phyloP scores from a whole-genome alignment of 2,113 vertebrate genomes.

The Strix uralensis region DNA sequence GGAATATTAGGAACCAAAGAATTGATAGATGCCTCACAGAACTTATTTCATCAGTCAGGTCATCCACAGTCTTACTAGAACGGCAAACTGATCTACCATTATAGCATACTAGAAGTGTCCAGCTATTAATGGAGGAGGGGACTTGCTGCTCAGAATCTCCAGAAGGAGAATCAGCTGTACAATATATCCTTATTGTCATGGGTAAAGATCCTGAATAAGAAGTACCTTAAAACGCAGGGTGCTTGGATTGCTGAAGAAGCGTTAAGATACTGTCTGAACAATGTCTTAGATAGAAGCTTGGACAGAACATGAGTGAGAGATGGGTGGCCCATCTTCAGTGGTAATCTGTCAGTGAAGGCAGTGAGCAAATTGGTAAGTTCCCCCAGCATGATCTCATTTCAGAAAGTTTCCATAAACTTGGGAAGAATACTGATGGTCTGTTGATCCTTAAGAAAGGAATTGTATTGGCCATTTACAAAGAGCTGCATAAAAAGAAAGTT shows the following conservation, averaged over 20 bases:
- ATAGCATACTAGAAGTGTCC: background rate
- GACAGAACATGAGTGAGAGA: background rate
- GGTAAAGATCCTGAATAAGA: background rate
- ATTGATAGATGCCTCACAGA: background rate
- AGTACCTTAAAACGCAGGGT: background rate
- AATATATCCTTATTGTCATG: background rate
- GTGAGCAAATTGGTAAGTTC: rapidly evolving
- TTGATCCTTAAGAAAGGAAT: background rate
- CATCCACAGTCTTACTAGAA: background rate
- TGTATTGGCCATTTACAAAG: background rate
- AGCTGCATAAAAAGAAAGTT: background rate
- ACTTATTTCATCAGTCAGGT: background rate
- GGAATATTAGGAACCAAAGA: background rate
- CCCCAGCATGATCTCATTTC: background rate
- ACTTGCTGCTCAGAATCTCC: background rate
- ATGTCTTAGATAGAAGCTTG: background rate
- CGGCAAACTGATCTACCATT: background rate
- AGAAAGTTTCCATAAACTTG: background rate
- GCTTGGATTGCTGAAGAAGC: background rate
- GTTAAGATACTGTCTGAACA: background rate
- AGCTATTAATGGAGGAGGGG: background rate
- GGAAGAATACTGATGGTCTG: background rate
- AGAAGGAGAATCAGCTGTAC: background rate
- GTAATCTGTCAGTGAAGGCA: background rate
- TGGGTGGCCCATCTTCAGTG: background rate